phyloP scores from a whole-genome alignment of 1,140 invertebrate species.

The Aphaenogaster rudis region DNA sequence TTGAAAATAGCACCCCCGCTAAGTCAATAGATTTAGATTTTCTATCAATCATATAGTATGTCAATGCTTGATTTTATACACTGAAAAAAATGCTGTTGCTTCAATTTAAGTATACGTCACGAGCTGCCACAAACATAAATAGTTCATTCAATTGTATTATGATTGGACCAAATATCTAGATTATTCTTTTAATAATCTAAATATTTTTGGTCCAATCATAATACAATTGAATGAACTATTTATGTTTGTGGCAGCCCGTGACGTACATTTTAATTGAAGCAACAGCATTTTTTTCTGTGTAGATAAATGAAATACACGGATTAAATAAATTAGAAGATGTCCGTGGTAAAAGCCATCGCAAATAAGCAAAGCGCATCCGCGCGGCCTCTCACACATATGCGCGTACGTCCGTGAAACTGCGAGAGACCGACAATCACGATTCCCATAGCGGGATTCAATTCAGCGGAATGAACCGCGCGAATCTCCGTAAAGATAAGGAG shows the following conservation, averaged over 20 bases:
- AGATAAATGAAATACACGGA: neutral
- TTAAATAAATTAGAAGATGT: neutral
- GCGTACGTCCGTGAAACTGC: slow-evolving; percentile 48
- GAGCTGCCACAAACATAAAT: too few species aligned
- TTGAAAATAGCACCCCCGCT: neutral
- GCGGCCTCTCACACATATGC: neutral
- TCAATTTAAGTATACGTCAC: too few species aligned
- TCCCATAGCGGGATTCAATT: slow-evolving; percentile 75
- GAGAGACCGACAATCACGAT: slow-evolving; percentile 69
- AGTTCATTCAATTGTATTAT: too few species aligned
- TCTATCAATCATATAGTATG: neutral
- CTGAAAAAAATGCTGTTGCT: too few species aligned
- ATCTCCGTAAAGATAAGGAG: slow-evolving; percentile 83
- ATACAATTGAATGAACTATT: too few species aligned
- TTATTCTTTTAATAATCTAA: too few species aligned
- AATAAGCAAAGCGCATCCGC: slow-evolving; percentile 33
- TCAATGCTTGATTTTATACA: neutral
- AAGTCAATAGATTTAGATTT: neutral
- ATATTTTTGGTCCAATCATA: too few species aligned
- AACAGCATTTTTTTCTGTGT: too few species aligned
- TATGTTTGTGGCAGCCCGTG: too few species aligned
- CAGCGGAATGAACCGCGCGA: slow-evolving; percentile 76
- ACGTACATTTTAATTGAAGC: too few species aligned
- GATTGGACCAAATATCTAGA: too few species aligned
- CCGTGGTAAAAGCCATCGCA: neutral